A percentile compares a stretch with the other conserved stretches of the same genome.
phyloP scores from a whole-genome alignment of 2,797 vertebrate species.

The Girardinus metallicus region DNA sequence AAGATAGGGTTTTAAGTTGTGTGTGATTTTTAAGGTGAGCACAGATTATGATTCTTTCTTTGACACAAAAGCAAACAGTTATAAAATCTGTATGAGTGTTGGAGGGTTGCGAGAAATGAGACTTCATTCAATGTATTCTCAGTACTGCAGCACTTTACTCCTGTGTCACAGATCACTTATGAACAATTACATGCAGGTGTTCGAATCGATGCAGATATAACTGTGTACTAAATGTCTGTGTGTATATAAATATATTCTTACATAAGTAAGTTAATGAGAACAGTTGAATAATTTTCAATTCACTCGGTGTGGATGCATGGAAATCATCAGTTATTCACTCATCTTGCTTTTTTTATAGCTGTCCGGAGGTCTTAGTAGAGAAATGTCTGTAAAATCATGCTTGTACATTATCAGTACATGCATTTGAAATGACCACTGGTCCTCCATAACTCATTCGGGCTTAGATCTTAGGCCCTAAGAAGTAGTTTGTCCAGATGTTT shows the following conservation, averaged over 20 bases:
- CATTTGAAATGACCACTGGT: conserved; percentile 40
- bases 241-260: not conserved
- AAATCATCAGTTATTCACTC: conserved; percentile 30
- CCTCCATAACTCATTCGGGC: conserved; percentile 53
- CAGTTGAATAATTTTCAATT: conserved; percentile 47
- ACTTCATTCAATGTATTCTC: not conserved
- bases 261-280: not conserved
- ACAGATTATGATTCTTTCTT: not conserved
- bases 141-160: not conserved
- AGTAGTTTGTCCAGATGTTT: conserved; percentile 79
- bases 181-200: not conserved
- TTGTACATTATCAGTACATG: conserved; percentile 31
- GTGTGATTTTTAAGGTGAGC: not conserved
- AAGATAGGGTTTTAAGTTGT: not conserved
- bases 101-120: not conserved
- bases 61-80: not conserved
- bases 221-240: not conserved
- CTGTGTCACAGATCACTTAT: not conserved
- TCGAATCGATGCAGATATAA: not conserved
- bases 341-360: conserved; percentile 31
- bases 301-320: conserved; percentile 33
- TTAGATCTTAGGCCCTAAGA: conserved; percentile 65
- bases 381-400: conserved; percentile 37
- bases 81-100: not conserved
- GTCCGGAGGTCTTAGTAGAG: conserved; percentile 51